phyloP scores from a whole-genome alignment of 2,888 invertebrate genomes.

The Hydrotaea diabolus region DNA sequence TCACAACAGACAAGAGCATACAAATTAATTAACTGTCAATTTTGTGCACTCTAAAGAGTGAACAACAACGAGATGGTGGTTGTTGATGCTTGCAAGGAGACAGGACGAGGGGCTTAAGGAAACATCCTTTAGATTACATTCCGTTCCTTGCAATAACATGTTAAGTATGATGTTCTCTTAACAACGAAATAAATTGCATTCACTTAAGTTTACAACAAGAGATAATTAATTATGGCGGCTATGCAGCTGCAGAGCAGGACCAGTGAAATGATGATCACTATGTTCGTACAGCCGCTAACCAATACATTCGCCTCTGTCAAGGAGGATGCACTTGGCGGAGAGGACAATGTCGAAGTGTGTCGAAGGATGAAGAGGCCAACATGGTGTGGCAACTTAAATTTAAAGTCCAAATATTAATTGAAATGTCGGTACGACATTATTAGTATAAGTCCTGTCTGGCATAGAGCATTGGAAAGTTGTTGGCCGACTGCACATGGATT shows the following conservation, averaged over 20 bases:
- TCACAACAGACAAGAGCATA: no score
- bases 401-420: conserved; percentile 54
- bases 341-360: not conserved
- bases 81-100: not conserved
- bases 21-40: conserved; percentile 25
- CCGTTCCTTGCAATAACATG: not conserved
- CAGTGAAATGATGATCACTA: no score
- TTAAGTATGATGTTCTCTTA: conserved; percentile 24
- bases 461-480: not conserved
- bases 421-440: conserved; percentile 42
- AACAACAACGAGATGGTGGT: not conserved
- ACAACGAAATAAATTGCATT: conserved; percentile 58
- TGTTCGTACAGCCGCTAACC: not conserved
- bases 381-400: not conserved
- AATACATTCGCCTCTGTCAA: not conserved
- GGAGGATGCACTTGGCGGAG: not conserved
- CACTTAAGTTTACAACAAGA: conserved; percentile 55
- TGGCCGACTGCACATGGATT: not conserved
- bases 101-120: no score
- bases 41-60: not conserved
- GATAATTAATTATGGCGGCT: conserved; percentile 59
- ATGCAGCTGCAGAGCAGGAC: no score
- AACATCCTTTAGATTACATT: no score
- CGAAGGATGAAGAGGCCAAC: not conserved
- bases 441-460: not conserved